phyloP scores from a whole-genome alignment of 2,113 vertebrate species.

The Jacana jacana region DNA sequence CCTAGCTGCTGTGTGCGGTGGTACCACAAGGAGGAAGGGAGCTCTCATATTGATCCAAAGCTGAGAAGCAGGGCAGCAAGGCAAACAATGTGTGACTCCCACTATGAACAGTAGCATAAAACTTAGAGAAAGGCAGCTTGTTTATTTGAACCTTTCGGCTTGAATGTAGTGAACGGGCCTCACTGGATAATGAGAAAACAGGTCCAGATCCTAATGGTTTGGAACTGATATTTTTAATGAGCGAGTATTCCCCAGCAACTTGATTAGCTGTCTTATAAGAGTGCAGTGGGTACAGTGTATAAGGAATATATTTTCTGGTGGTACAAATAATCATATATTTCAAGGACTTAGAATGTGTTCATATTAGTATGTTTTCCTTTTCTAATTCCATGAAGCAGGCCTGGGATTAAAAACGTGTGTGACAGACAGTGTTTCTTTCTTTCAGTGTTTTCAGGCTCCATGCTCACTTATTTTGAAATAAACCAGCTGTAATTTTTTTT shows the following conservation, averaged over 20 bases:
- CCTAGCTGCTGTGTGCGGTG: background rate
- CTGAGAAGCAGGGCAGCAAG: background rate
- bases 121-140: background rate
- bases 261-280: background rate
- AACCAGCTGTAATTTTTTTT: slow-evolving; percentile 6
- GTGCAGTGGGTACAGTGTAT: background rate
- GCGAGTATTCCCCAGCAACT: background rate
- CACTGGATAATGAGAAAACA: background rate
- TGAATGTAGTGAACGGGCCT: background rate
- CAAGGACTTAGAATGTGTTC: background rate
- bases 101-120: background rate
- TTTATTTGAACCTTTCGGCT: background rate
- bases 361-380: background rate
- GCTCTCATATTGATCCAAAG: background rate
- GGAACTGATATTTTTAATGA: background rate
- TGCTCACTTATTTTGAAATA: background rate
- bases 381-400: background rate
- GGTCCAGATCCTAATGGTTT: background rate
- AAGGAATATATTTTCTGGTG: background rate
- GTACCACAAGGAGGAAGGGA: background rate
- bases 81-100: background rate
- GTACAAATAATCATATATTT: background rate
- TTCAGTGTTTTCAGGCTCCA: background rate
- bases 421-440: background rate
- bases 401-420: background rate